These are phyloP conservation scores for Ctena decussata DNA, from an alignment of 2,888 invertebrate species.

Conservation along the genomic window DNA sequence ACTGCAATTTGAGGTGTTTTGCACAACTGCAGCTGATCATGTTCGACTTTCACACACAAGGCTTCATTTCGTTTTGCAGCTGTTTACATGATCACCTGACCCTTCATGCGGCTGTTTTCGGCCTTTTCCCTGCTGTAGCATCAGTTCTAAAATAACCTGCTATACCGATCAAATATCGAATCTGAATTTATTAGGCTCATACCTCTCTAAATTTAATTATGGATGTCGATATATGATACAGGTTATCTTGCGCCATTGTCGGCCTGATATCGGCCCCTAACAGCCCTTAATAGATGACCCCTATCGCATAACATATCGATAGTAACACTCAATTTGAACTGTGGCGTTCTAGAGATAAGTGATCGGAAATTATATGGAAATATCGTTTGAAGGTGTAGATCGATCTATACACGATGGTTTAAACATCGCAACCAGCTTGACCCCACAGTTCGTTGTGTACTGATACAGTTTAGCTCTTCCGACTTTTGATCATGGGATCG, in stretches of 20 bases:
- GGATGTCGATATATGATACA: background rate
- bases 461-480: no score
- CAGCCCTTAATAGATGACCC: conserved; percentile 13
- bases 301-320: conserved; percentile 11
- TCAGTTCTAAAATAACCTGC: background rate
- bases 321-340: conserved; percentile 5
- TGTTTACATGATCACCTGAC: conserved; percentile 1
- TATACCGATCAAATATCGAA: background rate
- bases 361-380: conserved; percentile 7
- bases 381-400: background rate
- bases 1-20: no score
- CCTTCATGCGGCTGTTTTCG: background rate
- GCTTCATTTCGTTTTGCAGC: no score
- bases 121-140: background rate
- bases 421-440: no score
- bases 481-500: no score
- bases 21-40: no score
- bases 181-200: conserved; percentile 2
- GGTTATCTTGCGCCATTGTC: conserved; percentile 3
- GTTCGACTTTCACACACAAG: no score
- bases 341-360: background rate
- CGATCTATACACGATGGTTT: no score
- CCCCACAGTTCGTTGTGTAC: no score
- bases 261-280: conserved; percentile 2
- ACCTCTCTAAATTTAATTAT: background rate